phyloP scores from a whole-genome alignment of 2,888 invertebrate species.

The Agriopis leucophaearia region DNA sequence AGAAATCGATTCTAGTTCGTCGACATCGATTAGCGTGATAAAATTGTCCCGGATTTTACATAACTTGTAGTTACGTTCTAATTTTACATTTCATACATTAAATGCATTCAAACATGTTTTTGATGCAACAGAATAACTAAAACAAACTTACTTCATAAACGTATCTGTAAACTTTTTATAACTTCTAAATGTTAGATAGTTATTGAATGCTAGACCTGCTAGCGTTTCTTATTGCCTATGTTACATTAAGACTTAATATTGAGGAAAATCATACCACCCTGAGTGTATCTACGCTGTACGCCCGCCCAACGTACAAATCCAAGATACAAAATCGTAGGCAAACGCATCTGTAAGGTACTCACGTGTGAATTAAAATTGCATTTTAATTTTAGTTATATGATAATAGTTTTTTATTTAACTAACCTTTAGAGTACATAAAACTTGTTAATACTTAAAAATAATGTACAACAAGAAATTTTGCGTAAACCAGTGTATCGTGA shows the following conservation, averaged over 20 bases:
- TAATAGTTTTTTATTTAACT: neutral
- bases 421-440: neutral
- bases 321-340: neutral
- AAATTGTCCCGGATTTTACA: conserved; percentile 8
- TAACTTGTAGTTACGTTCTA: conserved; percentile 3
- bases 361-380: neutral
- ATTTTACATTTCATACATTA: neutral
- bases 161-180: no score
- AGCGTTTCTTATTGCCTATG: neutral
- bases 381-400: neutral
- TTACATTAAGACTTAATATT: no score
- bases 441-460: neutral
- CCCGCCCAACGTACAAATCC: conserved; percentile 21
- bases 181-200: no score
- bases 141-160: neutral
- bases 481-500: neutral
- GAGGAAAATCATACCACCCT: conserved; percentile 8
- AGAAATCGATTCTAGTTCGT: conserved; percentile 58
- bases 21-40: conserved; percentile 27
- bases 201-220: neutral
- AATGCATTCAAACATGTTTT: neutral
- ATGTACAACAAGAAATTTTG: neutral
- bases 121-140: neutral
- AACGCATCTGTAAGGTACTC: neutral
- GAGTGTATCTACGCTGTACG: neutral